Evolutionary conservation across 2,113 vertebrate genomes (phyloP).

Genomic region (Protobothrops mucrosquamatus): DNA sequence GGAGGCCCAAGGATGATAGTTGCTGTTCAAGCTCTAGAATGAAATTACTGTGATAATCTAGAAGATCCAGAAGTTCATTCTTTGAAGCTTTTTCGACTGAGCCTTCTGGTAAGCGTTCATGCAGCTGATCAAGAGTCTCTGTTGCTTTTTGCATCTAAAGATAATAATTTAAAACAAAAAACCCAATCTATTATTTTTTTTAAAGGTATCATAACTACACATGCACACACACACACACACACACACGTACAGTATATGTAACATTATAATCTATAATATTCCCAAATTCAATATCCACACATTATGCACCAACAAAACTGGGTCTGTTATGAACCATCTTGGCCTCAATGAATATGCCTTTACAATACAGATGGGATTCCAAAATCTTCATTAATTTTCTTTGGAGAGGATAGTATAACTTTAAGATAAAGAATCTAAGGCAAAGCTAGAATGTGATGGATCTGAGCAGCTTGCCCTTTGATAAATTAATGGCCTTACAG

Average conservation of each 20-base stretch:
- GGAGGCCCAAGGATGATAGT: conserved; percentile 78
- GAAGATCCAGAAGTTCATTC: conserved; percentile 81
- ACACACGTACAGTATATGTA: not conserved
- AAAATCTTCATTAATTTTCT: not conserved
- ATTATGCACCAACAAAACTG: not conserved
- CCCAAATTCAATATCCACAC: not conserved
- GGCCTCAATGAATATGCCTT: not conserved
- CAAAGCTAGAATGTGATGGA: not conserved
- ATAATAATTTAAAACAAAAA: not conserved
- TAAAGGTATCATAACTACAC: not conserved
- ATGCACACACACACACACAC: too few relatives aligned
- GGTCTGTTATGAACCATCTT: not conserved
- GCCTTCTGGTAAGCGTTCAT: conserved; percentile 80
- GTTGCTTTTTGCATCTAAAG: conserved; percentile 83
- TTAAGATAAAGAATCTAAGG: not conserved
- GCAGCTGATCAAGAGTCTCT: conserved; percentile 78
- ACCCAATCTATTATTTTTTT: not conserved
- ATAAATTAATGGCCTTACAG: not conserved
- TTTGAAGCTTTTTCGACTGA: conserved; percentile 88
- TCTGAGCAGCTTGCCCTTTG: not conserved
- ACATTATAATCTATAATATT: not conserved
- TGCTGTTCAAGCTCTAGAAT: conserved; percentile 82
- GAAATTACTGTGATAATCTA: conserved; percentile 84
- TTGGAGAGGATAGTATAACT: not conserved
- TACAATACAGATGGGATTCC: not conserved